Base-by-base conservation (phyloP, 2,888 invertebrate species). In the Glyphotaelius pellucidus region DNA sequence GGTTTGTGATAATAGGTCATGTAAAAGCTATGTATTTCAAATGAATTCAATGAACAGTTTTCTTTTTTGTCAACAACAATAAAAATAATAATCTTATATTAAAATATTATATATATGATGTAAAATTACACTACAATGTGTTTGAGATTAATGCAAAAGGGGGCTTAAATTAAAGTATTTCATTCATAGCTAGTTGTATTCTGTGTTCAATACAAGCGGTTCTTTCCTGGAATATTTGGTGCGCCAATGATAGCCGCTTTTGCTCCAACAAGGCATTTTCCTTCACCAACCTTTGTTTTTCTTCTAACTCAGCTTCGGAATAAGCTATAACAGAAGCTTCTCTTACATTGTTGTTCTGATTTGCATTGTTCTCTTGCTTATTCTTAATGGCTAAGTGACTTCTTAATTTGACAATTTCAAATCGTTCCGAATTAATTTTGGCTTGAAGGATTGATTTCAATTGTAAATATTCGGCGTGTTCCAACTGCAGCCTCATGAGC, bases 221-320 rank as follows among this genome's bases (percentile, higher is more conserved):
- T 93, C 97, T 96, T 94, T 98, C 98, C 94, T 97, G 97, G 94
- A 97, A 97, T 93, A 98, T 97, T 94, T 97, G 97, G 94, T 97
- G 97, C 89, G 97, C 96, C 88, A 98, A 95, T 94, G 96, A 97
- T 94, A 96, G 95, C 95, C 97, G 97, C 94, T 97, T 97, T 94
- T 97, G 96, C 95, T 97, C 97, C 35, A 97, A 95, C 93, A 97
- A 94, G 25, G 97, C 96, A 94, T 97, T 97, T 94, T 97, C 97
- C 93, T 97, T 97, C 25, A 97, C 94, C 93, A 95, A 94, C 94
- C 94, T 95, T 94, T 95, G 95, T 92, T 94, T 95, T 91, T 96
- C 94, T 90, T 96, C 96, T 89, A 95, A 95, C 92, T 96, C 96
- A 90, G 95, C 95, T 3, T 94, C 95, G 0, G 95, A 94, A 90